These are phyloP conservation scores for Alces alces DNA, from an alignment of 2,113 vertebrate genomes.

Conservation along the genomic window DNA sequence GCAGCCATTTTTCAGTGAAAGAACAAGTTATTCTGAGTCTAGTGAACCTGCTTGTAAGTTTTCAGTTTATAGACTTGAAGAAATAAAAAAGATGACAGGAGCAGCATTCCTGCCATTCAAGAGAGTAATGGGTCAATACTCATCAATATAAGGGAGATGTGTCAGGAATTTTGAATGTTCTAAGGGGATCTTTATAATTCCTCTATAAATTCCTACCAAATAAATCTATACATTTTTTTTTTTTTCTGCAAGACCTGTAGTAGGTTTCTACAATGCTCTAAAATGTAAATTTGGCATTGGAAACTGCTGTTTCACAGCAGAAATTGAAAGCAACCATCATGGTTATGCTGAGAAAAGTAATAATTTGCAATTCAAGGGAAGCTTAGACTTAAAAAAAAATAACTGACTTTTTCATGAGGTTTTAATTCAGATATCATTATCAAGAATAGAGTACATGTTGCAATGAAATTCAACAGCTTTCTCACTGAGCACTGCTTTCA, in stretches of 20 bases:
- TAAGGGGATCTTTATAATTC: constrained; percentile 37
- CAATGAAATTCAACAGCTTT: constrained; percentile 30
- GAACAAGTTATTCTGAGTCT: not conserved
- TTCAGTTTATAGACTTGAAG: not conserved
- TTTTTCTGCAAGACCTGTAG: constrained; percentile 40
- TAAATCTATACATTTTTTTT: constrained; percentile 51
- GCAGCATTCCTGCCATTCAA: not conserved
- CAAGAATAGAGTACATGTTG: constrained; percentile 26
- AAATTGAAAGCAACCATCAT: constrained; percentile 61
- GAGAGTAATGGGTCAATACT: not conserved
- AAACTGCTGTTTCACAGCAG: constrained; percentile 65
- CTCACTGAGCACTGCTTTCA: constrained; percentile 48
- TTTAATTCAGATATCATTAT: constrained; percentile 69
- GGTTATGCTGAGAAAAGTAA: constrained; percentile 65
- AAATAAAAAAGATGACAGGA: not conserved
- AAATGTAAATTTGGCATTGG: constrained; percentile 56
- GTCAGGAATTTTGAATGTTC: constrained; percentile 17
- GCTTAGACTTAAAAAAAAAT: constrained; percentile 49
- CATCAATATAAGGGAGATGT: constrained; percentile 22
- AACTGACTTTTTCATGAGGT: constrained; percentile 48
- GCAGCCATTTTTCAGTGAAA: not conserved
- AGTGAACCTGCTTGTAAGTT: not conserved
- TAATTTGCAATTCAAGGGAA: constrained; percentile 65
- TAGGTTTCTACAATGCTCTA: constrained; percentile 48
- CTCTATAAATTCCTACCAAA: constrained; percentile 6